A percentile compares a stretch with the other conserved stretches of the same genome.
Evolutionary conservation across 2,113 vertebrate genomes (phyloP).

Genomic region (western clawed frog (Xenopus tropicalis)): DNA sequence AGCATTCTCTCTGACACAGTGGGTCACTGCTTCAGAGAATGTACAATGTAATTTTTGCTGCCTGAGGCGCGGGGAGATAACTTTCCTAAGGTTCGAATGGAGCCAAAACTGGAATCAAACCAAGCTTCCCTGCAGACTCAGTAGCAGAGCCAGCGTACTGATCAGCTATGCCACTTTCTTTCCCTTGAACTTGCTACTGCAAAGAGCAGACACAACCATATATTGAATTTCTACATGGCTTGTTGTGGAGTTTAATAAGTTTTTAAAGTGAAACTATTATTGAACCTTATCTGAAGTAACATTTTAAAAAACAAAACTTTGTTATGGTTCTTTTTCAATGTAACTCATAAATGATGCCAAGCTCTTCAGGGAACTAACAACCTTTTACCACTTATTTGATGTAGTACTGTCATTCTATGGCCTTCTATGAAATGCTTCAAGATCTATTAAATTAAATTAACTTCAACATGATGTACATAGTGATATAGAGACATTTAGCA

Average conservation of each 20-base stretch:
- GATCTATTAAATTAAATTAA: too few species aligned
- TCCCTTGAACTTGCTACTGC: background rate
- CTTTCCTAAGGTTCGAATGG: background rate
- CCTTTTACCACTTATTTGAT: too few species aligned
- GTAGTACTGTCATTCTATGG: too few species aligned
- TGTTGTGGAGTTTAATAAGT: background rate
- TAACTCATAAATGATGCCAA: too few species aligned
- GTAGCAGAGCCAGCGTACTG: background rate
- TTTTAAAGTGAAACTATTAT: background rate
- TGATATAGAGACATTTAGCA: too few species aligned
- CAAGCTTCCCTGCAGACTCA: background rate
- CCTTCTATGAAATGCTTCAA: too few species aligned
- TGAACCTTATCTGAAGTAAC: too few species aligned
- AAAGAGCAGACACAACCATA: background rate
- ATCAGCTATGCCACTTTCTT: background rate
- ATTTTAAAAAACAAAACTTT: too few species aligned
- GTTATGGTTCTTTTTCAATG: too few species aligned
- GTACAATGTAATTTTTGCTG: background rate
- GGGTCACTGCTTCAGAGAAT: background rate
- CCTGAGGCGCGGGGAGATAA: background rate
- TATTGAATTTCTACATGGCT: background rate
- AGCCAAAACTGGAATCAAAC: constrained; percentile 1
- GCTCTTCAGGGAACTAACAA: too few species aligned
- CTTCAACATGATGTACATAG: too few species aligned
- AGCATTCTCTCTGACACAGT: background rate